Evolutionary conservation across 2,113 vertebrate species (phyloP), one percentile per base, ranked within the genome.

Genomic region (Sinocyclocheilus rhinocerous): DNA sequence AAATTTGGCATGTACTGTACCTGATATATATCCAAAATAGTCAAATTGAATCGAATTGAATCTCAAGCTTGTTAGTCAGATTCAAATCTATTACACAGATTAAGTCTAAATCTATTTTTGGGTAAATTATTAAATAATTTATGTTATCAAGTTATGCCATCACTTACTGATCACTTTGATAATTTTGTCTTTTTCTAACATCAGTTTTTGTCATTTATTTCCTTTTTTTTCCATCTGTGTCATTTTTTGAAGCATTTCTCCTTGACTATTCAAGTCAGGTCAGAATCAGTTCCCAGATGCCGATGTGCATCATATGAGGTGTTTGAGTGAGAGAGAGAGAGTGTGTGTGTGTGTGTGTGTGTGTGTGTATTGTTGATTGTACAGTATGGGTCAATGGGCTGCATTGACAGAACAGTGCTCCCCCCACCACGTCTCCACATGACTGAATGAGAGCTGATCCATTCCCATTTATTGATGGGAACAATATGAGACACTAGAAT

Each of bases 301-400:
- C 10, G 18, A 8, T 42, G 69, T 69, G 63, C 63, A 16, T 69
- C 65, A 69, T 33, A 22, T 39, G 69, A 18, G n/a, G 45, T 16
- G n/a, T 52, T 18, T 55, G 15, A 55, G 48, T 52, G 29, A 33
- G 29, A 33, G 72, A 24, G 72, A 11, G 33, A 22, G 29, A 15
- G 50, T 50, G 48, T 15, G 48, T 50, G 48, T 15, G 48, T 50
- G 50, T 16, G 55, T 57, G 55, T 45, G 10, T 75, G 39, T 82
- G 24, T 69, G 70, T 78, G 78, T 88, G 59, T 77, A 61, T 70
- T 50, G 72, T 70, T 33, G 33, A 26, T 11, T 61, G 33, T 79
- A n/a, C 29, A 59, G 33, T 63, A 48, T 76, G 33, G 77, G 87
- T 85, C 87, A 85, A 81, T 79, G 63, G 65, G 84, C 80, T 72